Base-by-base conservation (phyloP, 2,888 invertebrate genomes). In the Polyommatus iphigenia region DNA sequence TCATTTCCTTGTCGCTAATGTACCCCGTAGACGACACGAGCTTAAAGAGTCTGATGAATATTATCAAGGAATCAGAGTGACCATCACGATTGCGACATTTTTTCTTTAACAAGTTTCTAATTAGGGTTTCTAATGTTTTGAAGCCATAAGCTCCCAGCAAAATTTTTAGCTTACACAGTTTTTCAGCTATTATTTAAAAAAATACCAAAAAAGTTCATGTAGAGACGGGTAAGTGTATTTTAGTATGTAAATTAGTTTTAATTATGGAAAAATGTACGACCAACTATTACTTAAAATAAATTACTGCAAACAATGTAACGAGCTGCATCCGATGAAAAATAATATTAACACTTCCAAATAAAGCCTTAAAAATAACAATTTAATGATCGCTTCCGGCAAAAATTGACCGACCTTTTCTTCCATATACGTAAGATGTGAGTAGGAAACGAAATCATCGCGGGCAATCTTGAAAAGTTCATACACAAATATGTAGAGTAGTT, bases 1-100 rank as follows among this genome's bases (percentile, higher is more conserved):
- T 41, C 72, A 77, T 24, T 77, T 77, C 73, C 77, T 72, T 24
- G 59, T 77, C 54, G 5, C 59, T 15, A 41, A 36, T 36, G 24
- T 20, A 6, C 15, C 15, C 15, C 29, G 67, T 67, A 32, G 67
- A 32, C 15, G 5, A 67, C 29, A 29, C 15, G 29, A 29, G 2
- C 29, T 24, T 20, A 24, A 62, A 20, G 4, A 24, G 29, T 13
- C 67, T 67, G 24, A 29, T 67, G 6, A 18, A 57, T 36, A 36
- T 57, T n/a, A n/a, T 57, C 13, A 50, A 54, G 13, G 54, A 18
- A 54, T 54, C 46, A 13, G 10, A 46, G 10, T 46, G 10, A 46
- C 46, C 10, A 46, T 46, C 10, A 46, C 10, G 15, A 10, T 54
- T 54, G 54, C 18, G 18, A 54, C 54, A 54, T 54, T 54, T 50